Base-by-base conservation (phyloP, 1,140 invertebrate genomes). In the Manduca sexta region DNA sequence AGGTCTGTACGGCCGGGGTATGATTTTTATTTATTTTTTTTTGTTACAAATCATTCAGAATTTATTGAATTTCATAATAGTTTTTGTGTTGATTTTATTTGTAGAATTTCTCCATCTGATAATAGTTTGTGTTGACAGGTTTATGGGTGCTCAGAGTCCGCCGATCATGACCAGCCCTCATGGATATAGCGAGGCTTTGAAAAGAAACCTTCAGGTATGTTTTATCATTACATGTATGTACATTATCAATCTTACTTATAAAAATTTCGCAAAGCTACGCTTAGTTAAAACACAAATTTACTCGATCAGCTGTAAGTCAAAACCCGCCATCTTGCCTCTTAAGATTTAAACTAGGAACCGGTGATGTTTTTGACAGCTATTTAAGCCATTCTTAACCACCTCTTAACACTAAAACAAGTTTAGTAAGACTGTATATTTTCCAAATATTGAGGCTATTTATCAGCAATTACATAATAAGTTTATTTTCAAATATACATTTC, bases 151-250 rank as follows among this genome's bases (percentile, higher is more conserved):
- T 29, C 86, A 87, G 56, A 87, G 84, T 61, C 86, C 84, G 37
- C 83, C 86, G 43, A 86, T 86, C 76, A 71, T 87, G 68, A 85
- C 84, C 18, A 86, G 84, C 49, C 86, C 86, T 26, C 86, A 87
- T 45, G 79, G 86, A 11, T 87, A 87, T 52, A 85, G 69, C 43
- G 86, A 87, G 67, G 86, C 76, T n/a, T 51, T 87, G 30, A 87
- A 86, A 58, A 60, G 84, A 55, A 87, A 87, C 55, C 70, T 87
- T 56, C 84, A 87, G 83, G 86, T 87, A n/a, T 21, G 2, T 37
- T 35, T 15, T 10, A 12, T 10, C 17, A 42, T 26, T 5, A 5
- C 21, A 3, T 26, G 8, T 26, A 5, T 26, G 8, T 8, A 5
- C 21, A 26, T 5, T 8, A 26, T 26, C 8, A 1, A 26, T 8